These are phyloP conservation scores for Vanacampus margaritifer DNA, from an alignment of 2,113 vertebrate species.

Conservation along the genomic window DNA sequence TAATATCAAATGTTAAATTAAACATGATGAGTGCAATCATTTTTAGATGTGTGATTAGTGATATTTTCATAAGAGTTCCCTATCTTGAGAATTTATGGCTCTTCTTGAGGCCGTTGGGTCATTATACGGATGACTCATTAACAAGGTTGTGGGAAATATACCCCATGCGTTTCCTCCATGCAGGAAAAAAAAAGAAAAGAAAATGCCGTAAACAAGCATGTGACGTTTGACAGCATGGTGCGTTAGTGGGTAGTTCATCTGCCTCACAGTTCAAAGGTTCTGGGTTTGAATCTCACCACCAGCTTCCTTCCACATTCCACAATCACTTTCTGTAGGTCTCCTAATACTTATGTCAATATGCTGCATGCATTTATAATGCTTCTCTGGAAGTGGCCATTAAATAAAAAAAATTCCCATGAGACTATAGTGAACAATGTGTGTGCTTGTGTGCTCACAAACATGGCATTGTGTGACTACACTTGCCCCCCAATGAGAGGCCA, in stretches of 20 bases:
- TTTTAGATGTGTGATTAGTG: neutral
- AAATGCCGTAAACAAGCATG: too few relatives aligned
- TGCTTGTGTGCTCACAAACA: neutral
- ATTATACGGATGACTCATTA: conserved; percentile 19
- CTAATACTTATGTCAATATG: too few relatives aligned
- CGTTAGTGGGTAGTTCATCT: too few relatives aligned
- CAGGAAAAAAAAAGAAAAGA: neutral
- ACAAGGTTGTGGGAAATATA: conserved; percentile 49
- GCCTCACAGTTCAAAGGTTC: too few relatives aligned
- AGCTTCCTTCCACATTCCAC: too few relatives aligned
- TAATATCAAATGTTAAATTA: neutral
- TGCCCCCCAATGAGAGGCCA: neutral
- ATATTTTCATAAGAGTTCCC: conserved; percentile 55
- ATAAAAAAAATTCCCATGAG: neutral
- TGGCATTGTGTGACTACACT: conserved; percentile 6
- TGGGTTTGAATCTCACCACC: too few relatives aligned
- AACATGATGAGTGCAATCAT: neutral
- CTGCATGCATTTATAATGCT: too few relatives aligned
- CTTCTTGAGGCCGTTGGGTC: neutral
- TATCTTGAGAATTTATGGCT: conserved; percentile 18
- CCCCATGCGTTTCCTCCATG: conserved; percentile 23
- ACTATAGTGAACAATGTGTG: neutral
- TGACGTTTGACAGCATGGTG: too few relatives aligned
- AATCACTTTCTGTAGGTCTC: too few relatives aligned
- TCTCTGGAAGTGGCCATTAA: too few relatives aligned